Evolutionary conservation across 2,113 vertebrate genomes (phyloP), one percentile per base, ranked within the genome.

Genomic region (Edolisoma coerulescens): DNA sequence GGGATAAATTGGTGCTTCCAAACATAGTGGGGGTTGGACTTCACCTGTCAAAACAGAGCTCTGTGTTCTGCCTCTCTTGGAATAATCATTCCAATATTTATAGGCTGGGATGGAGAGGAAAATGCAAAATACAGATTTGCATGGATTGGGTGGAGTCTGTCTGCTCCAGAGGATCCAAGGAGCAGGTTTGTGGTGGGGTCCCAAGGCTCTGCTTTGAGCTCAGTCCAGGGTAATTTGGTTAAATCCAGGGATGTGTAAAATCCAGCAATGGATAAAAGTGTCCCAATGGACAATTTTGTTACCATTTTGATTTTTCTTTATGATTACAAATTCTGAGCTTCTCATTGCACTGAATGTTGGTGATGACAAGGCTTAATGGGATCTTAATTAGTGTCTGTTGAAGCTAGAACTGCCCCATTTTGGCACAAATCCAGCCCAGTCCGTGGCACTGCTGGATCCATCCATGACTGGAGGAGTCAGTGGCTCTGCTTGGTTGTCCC

Each of bases 41-140:
- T 87, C 28, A 47, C 60, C 54, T 78, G 75, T 75, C 74, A 24
- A 65, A 90, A 35, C 65, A 50, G 45, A 64, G 23, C 59, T 21
- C 11, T 28, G 42, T 35, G 68, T 39, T 78, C 73, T 33, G 63
- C 39, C 57, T 79, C 68, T 49, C 59, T 39, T 10, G 5, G 45
- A 74, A n/a, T 10, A 50, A 71, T 83, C 52, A 39, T 64, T 79
- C 84, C 86, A 47, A 16, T 93, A 21, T 92, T 93, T 87, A 20
- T 53, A 19, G 44, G 35, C 30, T 37, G 2, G 30, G 26, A 41
- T 37, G 30, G 47, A 53, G 73, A 26, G 41, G 57, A 37, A 69
- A 76, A 94, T 85, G 83, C 69, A 95, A 89, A 94, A n/a, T 33
- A 17, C 30, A 14, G 45, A 28, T 91, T 96, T 92, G 88, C 74